Conservation (phyloP, 2,113 vertebrate genomes). For the Danio rerio region DNA sequence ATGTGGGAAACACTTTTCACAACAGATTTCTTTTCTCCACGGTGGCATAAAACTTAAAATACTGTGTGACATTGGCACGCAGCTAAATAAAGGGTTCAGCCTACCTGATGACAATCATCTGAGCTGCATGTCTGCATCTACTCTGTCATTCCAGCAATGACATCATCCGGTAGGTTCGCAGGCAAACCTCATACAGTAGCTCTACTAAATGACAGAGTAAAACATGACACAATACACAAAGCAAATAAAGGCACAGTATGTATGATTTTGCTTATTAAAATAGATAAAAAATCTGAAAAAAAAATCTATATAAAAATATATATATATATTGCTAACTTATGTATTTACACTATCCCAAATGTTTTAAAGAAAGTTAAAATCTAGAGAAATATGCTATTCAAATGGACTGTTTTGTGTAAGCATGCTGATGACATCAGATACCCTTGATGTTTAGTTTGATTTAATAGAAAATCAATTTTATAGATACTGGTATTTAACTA, state of each 20-base stretch:
- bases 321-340: no score
- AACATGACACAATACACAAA: not conserved
- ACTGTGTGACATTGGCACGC: slow-evolving; percentile 35
- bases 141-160: slow-evolving; percentile 47
- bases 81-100: slow-evolving; percentile 58
- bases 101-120: slow-evolving; percentile 36
- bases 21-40: slow-evolving; percentile 33
- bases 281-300: slow-evolving; percentile 1
- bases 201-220: slow-evolving; percentile 10
- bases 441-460: no score
- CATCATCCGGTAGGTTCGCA: slow-evolving; percentile 7
- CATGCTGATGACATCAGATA: no score
- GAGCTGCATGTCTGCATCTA: slow-evolving; percentile 53
- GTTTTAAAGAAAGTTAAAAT: no score
- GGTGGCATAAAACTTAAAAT: slow-evolving; percentile 16
- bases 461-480: no score
- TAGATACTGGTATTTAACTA: no score
- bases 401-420: no score
- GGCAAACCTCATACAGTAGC: not conserved
- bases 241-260: no score
- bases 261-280: no score
- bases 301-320: no score
- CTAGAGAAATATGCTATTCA: no score
- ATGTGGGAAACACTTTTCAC: slow-evolving; percentile 33
- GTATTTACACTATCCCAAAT: no score